Conservation (phyloP, 2,797 vertebrate genomes). For the Corythornis leucogaster region DNA sequence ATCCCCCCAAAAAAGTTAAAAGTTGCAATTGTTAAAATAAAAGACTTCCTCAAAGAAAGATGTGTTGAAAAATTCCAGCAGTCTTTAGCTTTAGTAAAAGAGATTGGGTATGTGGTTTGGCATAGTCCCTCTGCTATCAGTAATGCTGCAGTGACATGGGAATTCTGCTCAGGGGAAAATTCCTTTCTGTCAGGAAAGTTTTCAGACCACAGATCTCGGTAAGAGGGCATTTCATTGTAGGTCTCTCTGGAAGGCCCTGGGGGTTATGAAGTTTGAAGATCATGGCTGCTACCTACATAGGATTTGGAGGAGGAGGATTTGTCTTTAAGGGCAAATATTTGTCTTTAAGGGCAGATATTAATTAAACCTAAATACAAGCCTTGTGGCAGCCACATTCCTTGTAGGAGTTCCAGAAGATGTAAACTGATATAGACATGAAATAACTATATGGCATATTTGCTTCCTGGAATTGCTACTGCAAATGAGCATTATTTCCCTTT, state of each 20-base stretch:
- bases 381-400: background rate
- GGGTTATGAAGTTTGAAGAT: background rate
- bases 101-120: background rate
- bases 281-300: background rate
- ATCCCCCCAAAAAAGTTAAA: background rate
- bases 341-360: background rate
- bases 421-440: background rate
- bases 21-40: background rate
- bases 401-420: background rate
- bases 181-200: background rate
- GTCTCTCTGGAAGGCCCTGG: background rate
- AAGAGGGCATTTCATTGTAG: background rate
- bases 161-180: background rate
- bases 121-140: background rate
- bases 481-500: background rate
- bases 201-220: background rate
- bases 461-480: background rate
- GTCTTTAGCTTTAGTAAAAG: background rate
- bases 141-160: background rate
- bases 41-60: background rate
- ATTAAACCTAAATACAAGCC: background rate
- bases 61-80: background rate
- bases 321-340: background rate
- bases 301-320: background rate
- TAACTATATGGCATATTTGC: fast-evolving